Conservation (phyloP, 2,888 invertebrate species). For the Amphipoea oculea region DNA sequence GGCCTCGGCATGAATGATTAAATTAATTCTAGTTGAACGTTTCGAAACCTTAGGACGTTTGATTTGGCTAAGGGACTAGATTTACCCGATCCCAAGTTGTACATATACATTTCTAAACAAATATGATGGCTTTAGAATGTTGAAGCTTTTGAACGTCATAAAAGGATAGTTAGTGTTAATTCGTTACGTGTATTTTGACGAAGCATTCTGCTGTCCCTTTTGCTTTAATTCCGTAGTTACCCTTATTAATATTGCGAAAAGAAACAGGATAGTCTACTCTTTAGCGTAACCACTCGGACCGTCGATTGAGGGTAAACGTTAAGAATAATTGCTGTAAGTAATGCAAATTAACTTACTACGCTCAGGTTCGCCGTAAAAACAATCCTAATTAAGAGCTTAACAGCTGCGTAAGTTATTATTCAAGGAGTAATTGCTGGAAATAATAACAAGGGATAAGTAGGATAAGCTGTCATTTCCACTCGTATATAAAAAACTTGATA, state of each 20-base stretch:
- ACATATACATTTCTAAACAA: neutral
- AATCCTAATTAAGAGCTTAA: slow-evolving; percentile 61
- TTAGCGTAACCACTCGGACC: neutral
- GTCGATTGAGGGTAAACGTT: slow-evolving; percentile 20
- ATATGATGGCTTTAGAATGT: neutral
- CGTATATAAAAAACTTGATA: slow-evolving; percentile 1
- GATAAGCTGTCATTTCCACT: slow-evolving; percentile 23
- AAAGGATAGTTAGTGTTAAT: neutral
- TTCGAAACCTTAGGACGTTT: neutral
- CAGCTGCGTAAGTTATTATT: slow-evolving; percentile 40
- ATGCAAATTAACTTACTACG: slow-evolving; percentile 56
- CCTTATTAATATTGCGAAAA: neutral
- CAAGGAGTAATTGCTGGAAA: slow-evolving; percentile 52
- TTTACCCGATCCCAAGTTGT: neutral
- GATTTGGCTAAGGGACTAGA: neutral
- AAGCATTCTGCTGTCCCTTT: neutral
- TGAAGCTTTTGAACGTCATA: neutral
- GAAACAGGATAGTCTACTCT: neutral
- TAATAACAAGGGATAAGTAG: slow-evolving; percentile 57
- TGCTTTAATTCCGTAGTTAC: neutral
- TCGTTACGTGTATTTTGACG: neutral
- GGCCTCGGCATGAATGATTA: too few species aligned
- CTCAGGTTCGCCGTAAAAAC: slow-evolving; percentile 41
- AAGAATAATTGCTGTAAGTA: slow-evolving; percentile 28
- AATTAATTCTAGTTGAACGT: neutral